These are phyloP conservation scores for Ochlodes sylvanus DNA, from an alignment of 2,888 invertebrate species.

Conservation along the genomic window DNA sequence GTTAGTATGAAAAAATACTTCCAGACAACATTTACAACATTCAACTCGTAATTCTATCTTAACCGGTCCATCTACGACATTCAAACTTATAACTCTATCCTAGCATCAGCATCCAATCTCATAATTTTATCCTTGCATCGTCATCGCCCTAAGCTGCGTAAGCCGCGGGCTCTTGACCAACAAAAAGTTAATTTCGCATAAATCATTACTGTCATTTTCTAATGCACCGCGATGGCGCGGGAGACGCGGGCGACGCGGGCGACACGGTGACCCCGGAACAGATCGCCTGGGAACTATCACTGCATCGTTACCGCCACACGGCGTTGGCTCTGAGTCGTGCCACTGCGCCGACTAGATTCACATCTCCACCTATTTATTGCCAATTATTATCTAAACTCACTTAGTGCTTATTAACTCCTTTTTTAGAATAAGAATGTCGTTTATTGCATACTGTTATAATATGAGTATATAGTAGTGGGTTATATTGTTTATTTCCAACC, in stretches of 20 bases:
- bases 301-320: slow-evolving; percentile 42
- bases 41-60: too few relatives aligned
- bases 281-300: slow-evolving; percentile 51
- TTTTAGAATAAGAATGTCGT: too few relatives aligned
- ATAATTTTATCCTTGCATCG: neutral
- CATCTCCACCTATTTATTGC: slow-evolving; percentile 37
- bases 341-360: slow-evolving; percentile 33
- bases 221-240: slow-evolving; percentile 46
- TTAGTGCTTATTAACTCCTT: neutral
- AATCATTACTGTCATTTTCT: slow-evolving; percentile 35
- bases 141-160: neutral
- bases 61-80: too few relatives aligned
- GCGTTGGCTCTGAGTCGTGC: slow-evolving; percentile 31
- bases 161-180: slow-evolving; percentile 6
- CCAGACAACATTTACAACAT: too few relatives aligned
- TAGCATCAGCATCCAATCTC: neutral
- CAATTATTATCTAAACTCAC: slow-evolving; percentile 13
- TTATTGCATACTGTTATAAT: too few relatives aligned
- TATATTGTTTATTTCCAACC: too few relatives aligned
- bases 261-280: slow-evolving; percentile 60
- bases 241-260: slow-evolving; percentile 38
- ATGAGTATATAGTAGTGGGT: too few relatives aligned
- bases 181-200: slow-evolving; percentile 24
- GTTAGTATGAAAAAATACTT: too few relatives aligned
- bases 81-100: too few relatives aligned